Base-by-base conservation (phyloP, 2,113 vertebrate genomes). In the Amphiprion ocellaris region DNA sequence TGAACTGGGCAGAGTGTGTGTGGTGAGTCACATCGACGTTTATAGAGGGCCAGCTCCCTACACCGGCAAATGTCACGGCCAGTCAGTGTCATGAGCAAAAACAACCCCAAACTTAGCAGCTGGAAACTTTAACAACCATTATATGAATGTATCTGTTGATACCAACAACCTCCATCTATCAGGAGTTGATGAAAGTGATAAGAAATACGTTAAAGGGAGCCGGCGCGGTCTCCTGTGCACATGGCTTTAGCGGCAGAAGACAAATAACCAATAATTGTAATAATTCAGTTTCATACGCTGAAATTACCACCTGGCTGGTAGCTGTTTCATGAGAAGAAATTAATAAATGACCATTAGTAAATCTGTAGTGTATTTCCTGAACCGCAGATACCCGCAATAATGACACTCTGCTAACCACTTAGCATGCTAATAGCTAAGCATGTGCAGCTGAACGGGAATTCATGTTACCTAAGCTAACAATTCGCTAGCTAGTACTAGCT, bases 341-440 rank as follows among this genome's bases (percentile, higher is more conserved):
- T 8, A 37, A 37, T 37, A 37, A 52, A 21, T 5, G n/a, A 9
- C 6, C 49, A 21, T 52, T 19, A n/a, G 49, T 50, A 2, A 9
- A 19, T 47, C 58, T 30, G 2, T 15, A 0, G 17, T 21, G 14
- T n/a, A 19, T 47, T 71, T 41, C 7, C 2, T 4, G 4, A 26
- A 2, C 2, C n/a, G n/a, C 6, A 66, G 4, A n/a, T 15, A 26
- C 4, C 24, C 16, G 10, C n/a, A 73, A 21, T 54, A 61, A 53
- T 28, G 74, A 58, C 78, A 41, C 14, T 23, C 14, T 15, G 73
- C 77, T 89, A 84, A 53, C 79, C 58, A 54, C 61, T 77, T 92
- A 90, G 87, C 91, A 87, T 75, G 90, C 86, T 87, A 87, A 39
- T 14, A 58, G 85, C 86, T 90, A 82, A 82, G 58, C 89, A 87